These are phyloP conservation scores for Sebastes ruberrimus DNA, from an alignment of 2,797 vertebrate species.

Conservation along the genomic window DNA sequence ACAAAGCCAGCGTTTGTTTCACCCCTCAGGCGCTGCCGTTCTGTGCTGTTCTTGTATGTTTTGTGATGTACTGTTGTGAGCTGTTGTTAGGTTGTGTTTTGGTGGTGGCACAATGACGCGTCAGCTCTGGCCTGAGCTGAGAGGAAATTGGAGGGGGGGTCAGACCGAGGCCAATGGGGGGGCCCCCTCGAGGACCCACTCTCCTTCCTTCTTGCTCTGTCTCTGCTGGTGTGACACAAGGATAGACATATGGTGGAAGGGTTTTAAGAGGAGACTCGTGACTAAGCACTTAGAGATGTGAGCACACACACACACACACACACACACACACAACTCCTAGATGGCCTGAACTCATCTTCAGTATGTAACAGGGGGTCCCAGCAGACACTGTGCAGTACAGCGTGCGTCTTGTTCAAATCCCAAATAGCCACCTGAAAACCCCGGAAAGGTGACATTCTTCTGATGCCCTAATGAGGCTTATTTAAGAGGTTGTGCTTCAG, in stretches of 20 bases:
- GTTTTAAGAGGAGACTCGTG: slow-evolving; percentile 60
- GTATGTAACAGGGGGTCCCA: slow-evolving; percentile 27
- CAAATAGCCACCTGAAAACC: slow-evolving; percentile 36
- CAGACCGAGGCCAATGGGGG: slow-evolving; percentile 59
- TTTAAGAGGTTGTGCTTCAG: not conserved
- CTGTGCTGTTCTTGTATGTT: not conserved
- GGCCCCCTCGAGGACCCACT: slow-evolving; percentile 26
- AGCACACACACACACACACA: not conserved
- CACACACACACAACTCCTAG: slow-evolving; percentile 26
- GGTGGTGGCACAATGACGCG: not conserved
- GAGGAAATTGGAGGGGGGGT: slow-evolving; percentile 43
- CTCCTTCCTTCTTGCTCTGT: not conserved
- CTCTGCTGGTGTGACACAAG: slow-evolving; percentile 44
- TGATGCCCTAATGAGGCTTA: slow-evolving; percentile 1
- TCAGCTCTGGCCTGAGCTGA: slow-evolving; percentile 9
- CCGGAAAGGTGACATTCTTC: slow-evolving; percentile 13
- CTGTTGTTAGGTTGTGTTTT: not conserved
- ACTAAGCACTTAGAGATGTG: slow-evolving; percentile 55
- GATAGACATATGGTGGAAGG: slow-evolving; percentile 41
- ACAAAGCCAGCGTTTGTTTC: slow-evolving; percentile 37
- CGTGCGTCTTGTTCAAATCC: slow-evolving; percentile 27
- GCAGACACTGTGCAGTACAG: slow-evolving; percentile 30
- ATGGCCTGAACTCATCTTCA: slow-evolving; percentile 41
- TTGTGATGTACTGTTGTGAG: not conserved
- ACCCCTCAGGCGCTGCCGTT: slow-evolving; percentile 2